Evolutionary conservation across 1,140 invertebrate species (phyloP), one percentile per base, ranked within the genome.

Genomic region (Proctacanthus coquilletti): DNA sequence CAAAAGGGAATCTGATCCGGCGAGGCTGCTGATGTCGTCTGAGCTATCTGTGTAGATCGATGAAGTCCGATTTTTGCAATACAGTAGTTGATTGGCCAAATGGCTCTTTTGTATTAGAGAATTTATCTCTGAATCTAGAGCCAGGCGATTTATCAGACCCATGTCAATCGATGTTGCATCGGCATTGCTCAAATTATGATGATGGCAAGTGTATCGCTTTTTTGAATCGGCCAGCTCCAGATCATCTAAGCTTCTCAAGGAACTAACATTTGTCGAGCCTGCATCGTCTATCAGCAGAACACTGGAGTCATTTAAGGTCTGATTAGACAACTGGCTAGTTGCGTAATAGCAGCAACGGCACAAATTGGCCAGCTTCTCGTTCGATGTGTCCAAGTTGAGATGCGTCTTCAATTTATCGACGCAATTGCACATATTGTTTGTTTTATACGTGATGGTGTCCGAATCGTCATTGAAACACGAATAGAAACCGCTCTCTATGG

Each of bases 401-500:
- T 57, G 51, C 15, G 55, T 44, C 44, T 57, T 57, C 4, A 56
- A 34, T 34, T 57, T 50, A 14, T 58, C 52, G 18, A 58, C 53
- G 40, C 54, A 55, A 5, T n/a, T 21, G 36, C 36, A 38, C 11
- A 15, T 25, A 13, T 34, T 13, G 11, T 10, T 13, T 11, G 14
- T 15, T 27, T 38, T 38, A 17, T 15, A 38, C 2, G 11, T 21
- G 20, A 23, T 54, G 54, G 51, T 48, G 43, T 57, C 59, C 37
- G 70, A 67, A 49, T 82, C 79, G 51, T 82, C 78, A 47, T 80
- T 78, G 25, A 81, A 76, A 47, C 80, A 83, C 18, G 82, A 86
- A 64, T 84, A 89, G 48, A 88, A 87, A 2, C 85, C 85, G 20
- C 80, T 84, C 56, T 89, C 85, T 48, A 84, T 86, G 6, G 83